These are phyloP conservation scores for Adela reaumurella DNA, from an alignment of 2,888 invertebrate genomes.

Conservation along the genomic window DNA sequence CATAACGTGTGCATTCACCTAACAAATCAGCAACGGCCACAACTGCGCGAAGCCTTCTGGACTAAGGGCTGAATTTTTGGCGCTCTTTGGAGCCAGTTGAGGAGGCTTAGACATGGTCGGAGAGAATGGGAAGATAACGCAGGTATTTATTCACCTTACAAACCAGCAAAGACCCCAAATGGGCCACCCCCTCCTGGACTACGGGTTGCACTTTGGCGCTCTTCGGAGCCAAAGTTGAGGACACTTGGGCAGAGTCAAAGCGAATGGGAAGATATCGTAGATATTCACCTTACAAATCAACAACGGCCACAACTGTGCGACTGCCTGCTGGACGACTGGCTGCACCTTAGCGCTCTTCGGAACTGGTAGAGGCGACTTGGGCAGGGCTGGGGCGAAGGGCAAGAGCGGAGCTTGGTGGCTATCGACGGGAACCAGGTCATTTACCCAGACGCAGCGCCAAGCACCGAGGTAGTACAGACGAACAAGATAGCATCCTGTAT, in stretches of 20 bases:
- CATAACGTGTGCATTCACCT: constrained; percentile 21
- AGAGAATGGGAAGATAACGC: constrained; percentile 8
- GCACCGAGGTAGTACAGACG: constrained; percentile 37
- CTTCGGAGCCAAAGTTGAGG: no score
- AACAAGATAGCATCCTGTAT: constrained; percentile 45
- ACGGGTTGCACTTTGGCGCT: no score
- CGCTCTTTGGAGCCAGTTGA: no score
- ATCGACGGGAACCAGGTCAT: constrained; percentile 40
- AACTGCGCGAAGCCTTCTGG: no score
- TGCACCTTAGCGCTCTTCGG: constrained; percentile 2
- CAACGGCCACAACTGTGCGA: constrained; percentile 38
- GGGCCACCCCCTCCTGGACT: no score
- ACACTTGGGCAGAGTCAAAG: constrained; percentile 15
- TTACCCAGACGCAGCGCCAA: constrained; percentile 47
- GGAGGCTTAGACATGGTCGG: constrained; percentile 14
- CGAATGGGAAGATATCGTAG: constrained; percentile 7
- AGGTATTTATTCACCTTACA: no score
- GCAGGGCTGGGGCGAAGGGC: constrained; percentile 35
- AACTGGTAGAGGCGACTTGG: constrained; percentile 5
- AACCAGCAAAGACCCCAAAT: no score
- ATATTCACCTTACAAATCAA: constrained; percentile 34
- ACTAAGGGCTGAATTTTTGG: no score
- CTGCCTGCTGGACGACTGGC: constrained; percentile 14
- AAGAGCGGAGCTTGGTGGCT: constrained; percentile 32
- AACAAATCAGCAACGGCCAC: no score